Evolutionary conservation across 1,140 invertebrate species (phyloP), one percentile per base, ranked within the genome.

Genomic region (Eumaeus atala): DNA sequence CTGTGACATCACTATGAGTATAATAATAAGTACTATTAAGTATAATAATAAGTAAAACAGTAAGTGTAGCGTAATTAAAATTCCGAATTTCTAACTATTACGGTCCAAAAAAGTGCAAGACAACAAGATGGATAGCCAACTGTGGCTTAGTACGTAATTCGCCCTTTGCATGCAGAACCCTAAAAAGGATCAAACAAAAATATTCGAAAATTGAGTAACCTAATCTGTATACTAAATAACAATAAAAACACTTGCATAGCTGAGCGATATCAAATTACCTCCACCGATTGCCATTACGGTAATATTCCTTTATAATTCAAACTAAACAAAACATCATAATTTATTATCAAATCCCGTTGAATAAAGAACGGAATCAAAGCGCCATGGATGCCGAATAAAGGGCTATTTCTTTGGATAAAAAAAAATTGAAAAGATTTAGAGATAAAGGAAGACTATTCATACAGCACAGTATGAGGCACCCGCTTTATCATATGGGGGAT

Each of bases 401-500:
- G 67, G 69, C 65, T 73, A 65, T 71, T 72, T 67, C 66, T 72
- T 68, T 72, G 56, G 56, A 54, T 59, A 72, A 78, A 78, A n/a
- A n/a, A 81, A 79, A 76, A 72, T 64, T 71, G 64, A 65, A 78
- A 74, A 82, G 80, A 82, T 75, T 59, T 64, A 70, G 63, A 84
- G 76, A 84, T 83, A 84, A 81, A 82, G 73, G 66, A 66, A 60
- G 61, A 76, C 72, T 79, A 78, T 81, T 84, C 79, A 78, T 74
- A 70, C 60, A 63, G 67, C 69, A 73, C 67, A 69, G 75, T 72
- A 73, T 69, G 71, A 76, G 72, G 77, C 74, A 77, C 77, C 79
- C 77, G 81, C 70, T 86, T 86, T 87, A 83, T 82, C 79, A 86
- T 77, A 84, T 77, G 84, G 48, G 59, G 71, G 78, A 82, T 84